Percentiles rank a stretch among this genome's conserved stretches.
phyloP scores from a whole-genome alignment of 2,797 vertebrate genomes.

The Moxostoma hubbsi region DNA sequence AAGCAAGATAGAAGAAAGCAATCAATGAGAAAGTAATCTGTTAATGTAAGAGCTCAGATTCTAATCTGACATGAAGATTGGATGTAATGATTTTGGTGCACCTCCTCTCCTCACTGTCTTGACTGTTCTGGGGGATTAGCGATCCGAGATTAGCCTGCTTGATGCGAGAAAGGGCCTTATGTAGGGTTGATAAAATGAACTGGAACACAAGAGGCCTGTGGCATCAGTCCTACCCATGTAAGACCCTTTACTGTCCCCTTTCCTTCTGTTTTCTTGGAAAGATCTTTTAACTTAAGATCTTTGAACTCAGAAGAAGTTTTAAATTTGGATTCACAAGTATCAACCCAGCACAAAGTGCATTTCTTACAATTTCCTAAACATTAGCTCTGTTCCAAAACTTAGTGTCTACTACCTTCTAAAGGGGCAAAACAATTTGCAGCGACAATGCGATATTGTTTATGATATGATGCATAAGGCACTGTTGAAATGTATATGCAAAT shows the following conservation, averaged over 20 bases:
- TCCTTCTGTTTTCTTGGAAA: neutral
- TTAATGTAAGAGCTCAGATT: slow-evolving; percentile 63
- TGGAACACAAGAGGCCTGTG: slow-evolving; percentile 84
- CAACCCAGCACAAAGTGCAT: slow-evolving; percentile 5
- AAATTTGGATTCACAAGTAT: neutral
- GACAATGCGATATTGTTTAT: no score
- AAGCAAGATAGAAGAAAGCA: slow-evolving; percentile 55
- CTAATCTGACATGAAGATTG: slow-evolving; percentile 72
- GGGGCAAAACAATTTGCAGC: no score
- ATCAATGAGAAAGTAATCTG: slow-evolving; percentile 67
- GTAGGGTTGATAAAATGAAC: slow-evolving; percentile 77
- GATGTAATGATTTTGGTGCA: slow-evolving; percentile 73
- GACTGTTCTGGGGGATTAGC: slow-evolving; percentile 78
- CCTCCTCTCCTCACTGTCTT: slow-evolving; percentile 81
- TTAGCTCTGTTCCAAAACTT: slow-evolving; percentile 28
- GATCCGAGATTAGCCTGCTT: slow-evolving; percentile 74
- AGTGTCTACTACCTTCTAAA: neutral
- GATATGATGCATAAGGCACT: no score
- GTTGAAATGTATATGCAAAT: no score
- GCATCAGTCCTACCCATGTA: slow-evolving; percentile 84
- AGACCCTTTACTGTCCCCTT: slow-evolving; percentile 82
- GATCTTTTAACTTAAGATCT: no score
- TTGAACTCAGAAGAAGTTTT: neutral
- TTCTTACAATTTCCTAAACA: neutral
- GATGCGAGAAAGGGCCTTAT: slow-evolving; percentile 76